Base-by-base conservation (phyloP, 2,113 vertebrate genomes). In the Polypterus bichir region DNA sequence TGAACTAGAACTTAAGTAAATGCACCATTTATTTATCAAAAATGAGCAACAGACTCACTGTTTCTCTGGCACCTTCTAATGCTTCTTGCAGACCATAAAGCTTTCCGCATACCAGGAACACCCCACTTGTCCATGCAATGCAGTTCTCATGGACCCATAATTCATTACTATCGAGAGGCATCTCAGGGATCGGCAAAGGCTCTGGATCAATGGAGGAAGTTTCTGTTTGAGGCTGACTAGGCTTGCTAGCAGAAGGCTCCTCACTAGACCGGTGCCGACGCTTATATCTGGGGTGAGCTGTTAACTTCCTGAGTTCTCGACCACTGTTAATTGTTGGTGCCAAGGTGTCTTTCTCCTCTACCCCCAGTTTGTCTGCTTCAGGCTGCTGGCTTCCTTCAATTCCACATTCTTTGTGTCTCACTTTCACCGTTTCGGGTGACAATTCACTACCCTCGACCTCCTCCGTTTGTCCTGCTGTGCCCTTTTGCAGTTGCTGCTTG, bases 121-220 rank as follows among this genome's bases (percentile, higher is more conserved):
- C 88, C 55, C 94, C 96, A 77, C 94, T 97, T 81, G 96, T 90
- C 96, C 96, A 99, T 72, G 93, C 91, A 70, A 98, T 92, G 73
- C 96, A 99, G 73, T 90, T 89, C 81, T 97, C 94, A 1, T 99
- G 96, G 71, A 97, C 89, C 95, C 95, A 99, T 83, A 97, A 90
- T 88, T 99, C 96, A 75, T 97, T 92, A 59, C 92, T 92, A 84
- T 98, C 95, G 79, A 99, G 89, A 87, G 95, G 95, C 89, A 97
- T 91, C 85, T 97, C 88, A 75, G 96, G 96, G 72, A 98, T 91
- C 87, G 94, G 92, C 78, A 93, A 85, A 53, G 94, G 88, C 70
- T 94, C 92, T 68, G 89, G 89, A 85, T 94, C 81, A 53, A 27
- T 27, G 92, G 86, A 63, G 85, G 87, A 81, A 91, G 79, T 67